These are phyloP conservation scores for Drosophila hamatofila DNA, from an alignment of 2,888 invertebrate genomes.

Conservation along the genomic window DNA sequence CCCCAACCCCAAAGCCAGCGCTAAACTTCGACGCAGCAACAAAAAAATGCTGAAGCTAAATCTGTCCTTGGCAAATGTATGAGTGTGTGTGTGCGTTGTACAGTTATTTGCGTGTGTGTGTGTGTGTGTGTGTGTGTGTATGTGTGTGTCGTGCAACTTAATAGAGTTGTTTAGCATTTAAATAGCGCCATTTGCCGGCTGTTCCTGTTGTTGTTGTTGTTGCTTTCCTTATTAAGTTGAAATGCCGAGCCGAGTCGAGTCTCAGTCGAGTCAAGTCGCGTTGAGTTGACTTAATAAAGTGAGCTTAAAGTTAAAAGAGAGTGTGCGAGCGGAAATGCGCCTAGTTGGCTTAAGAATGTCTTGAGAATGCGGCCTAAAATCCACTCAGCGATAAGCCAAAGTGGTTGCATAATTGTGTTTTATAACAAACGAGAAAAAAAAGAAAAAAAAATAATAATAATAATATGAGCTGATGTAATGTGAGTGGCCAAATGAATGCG, in stretches of 20 bases:
- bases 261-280: conserved; percentile 55
- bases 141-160: conserved; percentile 76
- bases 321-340: conserved; percentile 37
- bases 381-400: conserved; percentile 60
- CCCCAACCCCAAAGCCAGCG: background rate
- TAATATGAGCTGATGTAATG: conserved; percentile 20
- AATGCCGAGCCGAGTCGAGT: conserved; percentile 61
- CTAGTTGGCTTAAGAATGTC: conserved; percentile 39
- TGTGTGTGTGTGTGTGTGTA: conserved; percentile 34
- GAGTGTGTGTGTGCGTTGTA: conserved; percentile 34
- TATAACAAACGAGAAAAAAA: conserved; percentile 31
- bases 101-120: conserved; percentile 19
- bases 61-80: conserved; percentile 58
- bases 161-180: conserved; percentile 80
- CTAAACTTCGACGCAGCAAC: background rate
- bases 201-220: conserved; percentile 42
- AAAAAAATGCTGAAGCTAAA: conserved; percentile 41
- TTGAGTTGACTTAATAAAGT: conserved; percentile 75
- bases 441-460: conserved; percentile 6
- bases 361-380: conserved; percentile 47
- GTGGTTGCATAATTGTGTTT: conserved; percentile 56
- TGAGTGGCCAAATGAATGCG: conserved; percentile 5
- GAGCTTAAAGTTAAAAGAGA: conserved; percentile 59
- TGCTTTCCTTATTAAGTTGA: conserved; percentile 72
- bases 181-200: conserved; percentile 70